Evolutionary conservation across 2,797 vertebrate genomes (phyloP).

Genomic region (Hipposideros larvatus): DNA sequence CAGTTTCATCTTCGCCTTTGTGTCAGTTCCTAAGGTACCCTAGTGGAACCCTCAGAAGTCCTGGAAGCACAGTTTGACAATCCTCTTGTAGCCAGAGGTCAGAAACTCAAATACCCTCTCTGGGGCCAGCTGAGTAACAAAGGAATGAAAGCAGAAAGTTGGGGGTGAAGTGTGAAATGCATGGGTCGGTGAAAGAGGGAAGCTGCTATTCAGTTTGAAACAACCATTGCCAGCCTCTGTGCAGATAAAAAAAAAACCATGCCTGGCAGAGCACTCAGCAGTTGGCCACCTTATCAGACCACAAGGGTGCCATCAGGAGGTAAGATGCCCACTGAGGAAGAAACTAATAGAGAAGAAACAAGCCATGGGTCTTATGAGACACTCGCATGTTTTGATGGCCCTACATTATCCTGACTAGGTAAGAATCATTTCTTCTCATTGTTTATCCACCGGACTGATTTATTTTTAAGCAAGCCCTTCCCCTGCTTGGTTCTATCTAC

Average conservation of each 20-base stretch:
- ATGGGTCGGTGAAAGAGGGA: background rate
- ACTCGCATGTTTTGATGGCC: background rate
- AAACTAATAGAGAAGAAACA: background rate
- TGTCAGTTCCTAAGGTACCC: background rate
- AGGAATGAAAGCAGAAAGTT: background rate
- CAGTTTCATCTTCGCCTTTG: background rate
- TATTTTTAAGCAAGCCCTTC: conserved; percentile 77
- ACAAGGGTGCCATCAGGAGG: background rate
- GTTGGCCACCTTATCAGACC: background rate
- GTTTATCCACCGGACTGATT: conserved; percentile 65
- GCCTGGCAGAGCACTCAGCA: background rate
- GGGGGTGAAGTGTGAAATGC: too few relatives aligned
- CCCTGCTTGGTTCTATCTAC: conserved; percentile 55
- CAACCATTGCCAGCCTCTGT: background rate
- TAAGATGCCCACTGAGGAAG: background rate
- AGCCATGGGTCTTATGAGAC: background rate
- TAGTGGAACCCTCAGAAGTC: background rate
- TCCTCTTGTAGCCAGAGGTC: background rate
- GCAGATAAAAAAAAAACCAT: background rate
- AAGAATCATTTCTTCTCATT: conserved; percentile 39
- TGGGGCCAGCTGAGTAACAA: background rate
- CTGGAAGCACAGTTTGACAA: background rate
- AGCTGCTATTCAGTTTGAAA: background rate
- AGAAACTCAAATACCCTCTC: background rate
- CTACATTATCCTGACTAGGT: background rate